Evolutionary conservation across 2,113 vertebrate genomes (phyloP).

Genomic region (Austrofundulus limnaeus): DNA sequence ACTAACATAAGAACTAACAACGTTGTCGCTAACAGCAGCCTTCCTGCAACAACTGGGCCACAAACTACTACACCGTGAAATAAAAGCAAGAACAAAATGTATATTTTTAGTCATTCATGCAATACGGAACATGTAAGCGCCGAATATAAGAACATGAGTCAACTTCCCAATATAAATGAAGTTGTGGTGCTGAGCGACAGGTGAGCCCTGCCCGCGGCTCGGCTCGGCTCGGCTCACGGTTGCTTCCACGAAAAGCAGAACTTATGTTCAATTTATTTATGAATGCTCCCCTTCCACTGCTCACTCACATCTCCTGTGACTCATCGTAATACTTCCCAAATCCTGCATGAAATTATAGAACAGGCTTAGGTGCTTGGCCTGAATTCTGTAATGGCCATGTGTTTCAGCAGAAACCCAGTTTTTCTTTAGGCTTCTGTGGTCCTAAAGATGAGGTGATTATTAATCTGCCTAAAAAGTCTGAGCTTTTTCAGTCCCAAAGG

Average conservation of each 20-base stretch:
- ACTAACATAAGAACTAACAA: too few species aligned
- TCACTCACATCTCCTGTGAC: constrained; percentile 55
- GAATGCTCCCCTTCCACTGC: constrained; percentile 47
- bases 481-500: constrained; percentile 28
- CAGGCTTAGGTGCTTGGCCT: constrained; percentile 46
- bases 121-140: too few species aligned
- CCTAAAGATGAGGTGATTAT: constrained; percentile 25
- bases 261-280: constrained; percentile 54
- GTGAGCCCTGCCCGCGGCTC: neutral
- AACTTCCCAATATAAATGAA: neutral
- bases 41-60: too few species aligned
- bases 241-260: constrained; percentile 20
- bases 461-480: constrained; percentile 7
- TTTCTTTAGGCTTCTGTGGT: constrained; percentile 4
- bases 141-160: neutral
- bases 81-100: too few species aligned
- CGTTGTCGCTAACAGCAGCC: too few species aligned
- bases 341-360: constrained; percentile 63
- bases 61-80: too few species aligned
- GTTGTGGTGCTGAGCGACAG: neutral
- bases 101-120: too few species aligned
- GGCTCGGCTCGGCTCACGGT: constrained; percentile 1
- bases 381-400: constrained; percentile 27
- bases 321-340: constrained; percentile 59
- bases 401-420: constrained; percentile 29